These are phyloP conservation scores for Malurus splendens DNA, from an alignment of 2,797 vertebrate genomes.

Conservation along the genomic window DNA sequence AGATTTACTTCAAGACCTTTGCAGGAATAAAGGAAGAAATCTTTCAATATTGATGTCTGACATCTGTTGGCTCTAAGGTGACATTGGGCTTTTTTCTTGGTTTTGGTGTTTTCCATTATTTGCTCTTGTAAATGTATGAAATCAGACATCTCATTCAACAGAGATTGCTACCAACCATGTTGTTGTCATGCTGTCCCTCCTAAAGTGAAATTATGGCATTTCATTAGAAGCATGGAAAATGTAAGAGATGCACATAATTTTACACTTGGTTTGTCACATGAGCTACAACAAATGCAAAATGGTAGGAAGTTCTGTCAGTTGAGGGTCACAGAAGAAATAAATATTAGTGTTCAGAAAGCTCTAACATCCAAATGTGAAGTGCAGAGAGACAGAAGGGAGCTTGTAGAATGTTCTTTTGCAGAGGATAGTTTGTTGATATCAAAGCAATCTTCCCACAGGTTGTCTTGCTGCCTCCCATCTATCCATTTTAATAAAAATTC, in stretches of 20 bases:
- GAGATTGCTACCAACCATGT: not conserved
- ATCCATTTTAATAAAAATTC: not conserved
- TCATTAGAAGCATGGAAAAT: not conserved
- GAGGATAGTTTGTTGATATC: not conserved
- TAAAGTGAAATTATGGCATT: not conserved
- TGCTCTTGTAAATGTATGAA: not conserved
- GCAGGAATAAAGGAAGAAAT: not conserved
- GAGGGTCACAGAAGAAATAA: not conserved
- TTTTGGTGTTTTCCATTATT: not conserved
- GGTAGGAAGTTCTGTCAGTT: not conserved
- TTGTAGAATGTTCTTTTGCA: not conserved
- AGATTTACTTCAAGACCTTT: not conserved
- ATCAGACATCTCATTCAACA: not conserved
- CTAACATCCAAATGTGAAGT: not conserved
- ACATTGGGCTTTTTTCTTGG: not conserved
- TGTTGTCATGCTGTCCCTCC: not conserved
- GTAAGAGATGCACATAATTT: not conserved
- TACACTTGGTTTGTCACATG: not conserved
- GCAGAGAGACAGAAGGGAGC: not conserved
- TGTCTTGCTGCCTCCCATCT: not conserved
- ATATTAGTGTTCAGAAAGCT: not conserved
- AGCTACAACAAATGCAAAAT: not conserved
- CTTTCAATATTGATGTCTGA: not conserved
- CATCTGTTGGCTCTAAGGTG: not conserved
- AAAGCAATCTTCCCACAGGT: not conserved